These are phyloP conservation scores for Agrilus biguttatus DNA, from an alignment of 2,888 invertebrate genomes.

Conservation along the genomic window DNA sequence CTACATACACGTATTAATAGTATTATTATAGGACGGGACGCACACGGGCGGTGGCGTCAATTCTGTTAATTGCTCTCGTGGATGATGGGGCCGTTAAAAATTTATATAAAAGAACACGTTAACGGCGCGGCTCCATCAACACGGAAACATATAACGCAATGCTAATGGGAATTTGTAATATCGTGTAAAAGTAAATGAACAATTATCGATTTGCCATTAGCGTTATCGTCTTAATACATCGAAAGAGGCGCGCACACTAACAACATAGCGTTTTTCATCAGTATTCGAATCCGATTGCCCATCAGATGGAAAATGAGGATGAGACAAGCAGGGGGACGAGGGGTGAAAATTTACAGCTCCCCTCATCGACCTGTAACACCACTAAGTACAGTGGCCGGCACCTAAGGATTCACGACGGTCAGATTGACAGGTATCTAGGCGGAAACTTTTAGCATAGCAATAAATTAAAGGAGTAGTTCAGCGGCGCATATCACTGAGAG, in stretches of 20 bases:
- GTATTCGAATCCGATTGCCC: slow-evolving; percentile 23
- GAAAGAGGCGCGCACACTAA: slow-evolving; percentile 23
- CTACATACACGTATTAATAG: too few relatives aligned
- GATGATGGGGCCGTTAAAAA: too few relatives aligned
- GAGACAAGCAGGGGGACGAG: slow-evolving; percentile 12
- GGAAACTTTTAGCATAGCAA: too few relatives aligned
- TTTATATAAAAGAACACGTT: too few relatives aligned
- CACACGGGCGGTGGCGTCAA: too few relatives aligned
- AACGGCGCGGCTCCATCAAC: slow-evolving; percentile 1
- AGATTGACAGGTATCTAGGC: too few relatives aligned
- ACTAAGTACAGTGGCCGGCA: too few relatives aligned
- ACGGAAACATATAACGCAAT: slow-evolving; percentile 5
- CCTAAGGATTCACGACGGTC: too few relatives aligned
- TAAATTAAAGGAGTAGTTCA: too few relatives aligned
- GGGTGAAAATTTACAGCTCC: slow-evolving; percentile 4
- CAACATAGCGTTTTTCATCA: slow-evolving; percentile 26
- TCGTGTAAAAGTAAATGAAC: slow-evolving; percentile 28
- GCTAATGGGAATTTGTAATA: slow-evolving; percentile 27
- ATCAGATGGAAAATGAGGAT: slow-evolving; percentile 9
- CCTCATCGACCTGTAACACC: slow-evolving; percentile 4
- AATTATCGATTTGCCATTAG: slow-evolving; percentile 35
- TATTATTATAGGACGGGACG: too few relatives aligned
- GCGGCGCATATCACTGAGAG: too few relatives aligned
- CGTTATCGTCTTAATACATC: slow-evolving; percentile 25
- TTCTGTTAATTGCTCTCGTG: too few relatives aligned